These are phyloP conservation scores for Oscheius onirici DNA, from an alignment of 2,888 invertebrate species.

Conservation along the genomic window DNA sequence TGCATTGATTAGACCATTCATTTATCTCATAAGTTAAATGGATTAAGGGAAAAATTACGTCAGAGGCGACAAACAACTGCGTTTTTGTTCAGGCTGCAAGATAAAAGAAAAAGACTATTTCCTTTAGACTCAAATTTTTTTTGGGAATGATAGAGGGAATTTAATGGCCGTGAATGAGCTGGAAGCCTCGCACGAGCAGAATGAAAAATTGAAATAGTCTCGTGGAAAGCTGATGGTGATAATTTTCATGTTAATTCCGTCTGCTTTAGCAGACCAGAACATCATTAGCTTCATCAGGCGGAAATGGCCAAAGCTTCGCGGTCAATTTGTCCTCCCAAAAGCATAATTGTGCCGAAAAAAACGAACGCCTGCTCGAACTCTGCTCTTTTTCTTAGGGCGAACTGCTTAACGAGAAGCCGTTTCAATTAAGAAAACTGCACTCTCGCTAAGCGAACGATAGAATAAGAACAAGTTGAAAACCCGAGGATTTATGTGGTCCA, in stretches of 20 bases:
- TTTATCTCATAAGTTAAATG: neutral
- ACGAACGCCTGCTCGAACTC: too few relatives aligned
- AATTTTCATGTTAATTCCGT: neutral
- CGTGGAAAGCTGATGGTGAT: neutral
- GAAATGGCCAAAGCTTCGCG: conserved; percentile 8
- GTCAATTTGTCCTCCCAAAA: neutral
- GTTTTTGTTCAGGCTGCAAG: neutral
- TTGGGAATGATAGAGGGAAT: too few relatives aligned
- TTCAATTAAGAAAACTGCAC: too few relatives aligned
- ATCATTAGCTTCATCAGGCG: conserved; percentile 22
- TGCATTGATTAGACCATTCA: neutral
- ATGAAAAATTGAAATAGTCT: neutral
- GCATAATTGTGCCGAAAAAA: conserved; percentile 4
- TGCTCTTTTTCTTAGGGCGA: neutral
- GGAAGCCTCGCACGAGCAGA: neutral
- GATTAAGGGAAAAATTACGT: neutral
- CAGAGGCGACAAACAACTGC: neutral
- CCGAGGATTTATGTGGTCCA: too few relatives aligned
- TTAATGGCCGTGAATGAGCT: neutral
- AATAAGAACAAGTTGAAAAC: too few relatives aligned
- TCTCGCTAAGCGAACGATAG: too few relatives aligned
- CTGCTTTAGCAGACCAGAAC: neutral
- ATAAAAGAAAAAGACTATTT: neutral
- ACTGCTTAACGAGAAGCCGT: neutral
- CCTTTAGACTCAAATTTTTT: neutral